Percentiles rank a stretch among this genome's conserved stretches.
Conservation (phyloP, 1,140 invertebrate species). For the Gryllus bimaculatus region DNA sequence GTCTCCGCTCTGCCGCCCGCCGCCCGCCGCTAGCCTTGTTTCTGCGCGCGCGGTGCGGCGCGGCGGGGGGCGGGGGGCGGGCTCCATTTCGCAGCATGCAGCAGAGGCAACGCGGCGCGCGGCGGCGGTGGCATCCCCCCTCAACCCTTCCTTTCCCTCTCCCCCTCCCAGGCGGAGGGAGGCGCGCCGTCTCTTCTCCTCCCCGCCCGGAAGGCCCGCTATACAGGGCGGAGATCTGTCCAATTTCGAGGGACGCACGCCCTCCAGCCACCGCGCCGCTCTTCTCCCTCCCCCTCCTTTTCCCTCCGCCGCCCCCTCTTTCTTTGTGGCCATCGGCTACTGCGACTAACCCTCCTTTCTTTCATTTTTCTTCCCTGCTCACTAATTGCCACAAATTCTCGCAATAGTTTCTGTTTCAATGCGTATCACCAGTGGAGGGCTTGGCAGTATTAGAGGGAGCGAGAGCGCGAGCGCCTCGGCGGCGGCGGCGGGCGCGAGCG, state of each 20-base stretch:
- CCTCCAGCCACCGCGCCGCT: constrained; percentile 18
- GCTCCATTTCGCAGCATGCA: not conserved
- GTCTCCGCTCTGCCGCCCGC: not conserved
- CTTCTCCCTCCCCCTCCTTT: constrained; percentile 20
- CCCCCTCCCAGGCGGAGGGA: no score
- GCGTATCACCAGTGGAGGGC: constrained; percentile 15
- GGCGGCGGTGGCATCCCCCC: no score
- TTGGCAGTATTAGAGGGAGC: constrained; percentile 15
- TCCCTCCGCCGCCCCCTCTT: constrained; percentile 26
- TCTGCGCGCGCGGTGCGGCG: constrained; percentile 8
- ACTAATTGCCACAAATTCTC: constrained; percentile 86
- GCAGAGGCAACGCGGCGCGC: not conserved
- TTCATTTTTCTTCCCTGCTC: constrained; percentile 56
- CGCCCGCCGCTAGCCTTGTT: constrained; percentile 2
- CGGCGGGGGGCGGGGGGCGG: no score
- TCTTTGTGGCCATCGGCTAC: constrained; percentile 21
- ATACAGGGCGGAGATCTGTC: constrained; percentile 18
- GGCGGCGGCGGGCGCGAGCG: no score
- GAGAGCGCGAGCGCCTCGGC: not conserved
- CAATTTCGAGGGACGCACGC: constrained; percentile 17
- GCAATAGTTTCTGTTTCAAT: constrained; percentile 62
- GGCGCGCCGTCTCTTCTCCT: not conserved
- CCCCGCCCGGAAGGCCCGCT: not conserved
- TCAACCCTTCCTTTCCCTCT: no score
- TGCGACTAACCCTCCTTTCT: constrained; percentile 39